These are phyloP conservation scores for Zootoca vivipara DNA, from an alignment of 2,113 vertebrate genomes.

Conservation along the genomic window DNA sequence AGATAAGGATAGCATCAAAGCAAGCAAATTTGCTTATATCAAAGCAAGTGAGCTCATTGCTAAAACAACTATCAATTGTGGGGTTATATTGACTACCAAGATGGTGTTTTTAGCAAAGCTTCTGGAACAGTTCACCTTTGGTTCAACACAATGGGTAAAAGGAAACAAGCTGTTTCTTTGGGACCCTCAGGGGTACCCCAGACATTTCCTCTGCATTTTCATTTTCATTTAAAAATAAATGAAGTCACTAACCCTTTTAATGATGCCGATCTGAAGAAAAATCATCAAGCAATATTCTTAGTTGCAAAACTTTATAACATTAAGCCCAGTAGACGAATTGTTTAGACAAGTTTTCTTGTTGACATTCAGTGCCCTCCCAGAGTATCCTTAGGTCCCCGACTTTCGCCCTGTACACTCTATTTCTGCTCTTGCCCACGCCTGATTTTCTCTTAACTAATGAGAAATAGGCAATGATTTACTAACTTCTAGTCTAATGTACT, in stretches of 20 bases:
- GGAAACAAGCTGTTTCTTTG: background rate
- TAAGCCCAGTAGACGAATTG: too few species aligned
- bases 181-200: background rate
- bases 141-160: too few species aligned
- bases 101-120: too few species aligned
- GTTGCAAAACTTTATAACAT: background rate
- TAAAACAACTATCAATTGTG: too few species aligned
- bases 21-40: too few species aligned
- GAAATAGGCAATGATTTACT: background rate
- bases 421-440: background rate
- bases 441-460: background rate
- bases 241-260: background rate
- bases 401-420: background rate
- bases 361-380: background rate
- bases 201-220: background rate
- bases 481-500: background rate
- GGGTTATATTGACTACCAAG: too few species aligned
- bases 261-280: background rate
- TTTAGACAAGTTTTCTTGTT: background rate
- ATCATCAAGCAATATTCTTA: background rate
- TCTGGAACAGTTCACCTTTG: too few species aligned
- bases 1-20: too few species aligned
- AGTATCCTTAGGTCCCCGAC: too few species aligned
- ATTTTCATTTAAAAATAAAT: background rate
- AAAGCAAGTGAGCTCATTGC: too few species aligned